Evolutionary conservation across 2,888 invertebrate species (phyloP).

Genomic region (Choreutis nemorana): DNA sequence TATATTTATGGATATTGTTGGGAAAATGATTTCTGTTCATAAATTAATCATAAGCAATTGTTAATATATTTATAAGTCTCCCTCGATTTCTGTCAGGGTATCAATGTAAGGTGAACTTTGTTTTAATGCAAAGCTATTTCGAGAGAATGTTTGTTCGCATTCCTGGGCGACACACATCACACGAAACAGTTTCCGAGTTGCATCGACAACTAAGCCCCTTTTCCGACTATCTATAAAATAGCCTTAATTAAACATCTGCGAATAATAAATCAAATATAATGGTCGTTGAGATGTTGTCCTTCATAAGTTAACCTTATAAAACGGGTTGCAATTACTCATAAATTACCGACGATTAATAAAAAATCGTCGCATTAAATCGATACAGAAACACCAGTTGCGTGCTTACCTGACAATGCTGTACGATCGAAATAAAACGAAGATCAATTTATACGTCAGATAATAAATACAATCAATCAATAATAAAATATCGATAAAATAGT

Average conservation of each 20-base stretch:
- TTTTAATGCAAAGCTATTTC: slow-evolving; percentile 1
- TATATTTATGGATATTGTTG: too few species aligned
- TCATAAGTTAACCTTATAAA: slow-evolving; percentile 22
- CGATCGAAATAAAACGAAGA: slow-evolving; percentile 11
- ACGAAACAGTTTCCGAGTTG: too few species aligned
- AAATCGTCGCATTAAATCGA: neutral
- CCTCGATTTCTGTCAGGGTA: too few species aligned
- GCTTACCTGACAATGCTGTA: slow-evolving; percentile 7
- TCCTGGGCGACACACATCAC: slow-evolving; percentile 31
- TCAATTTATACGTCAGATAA: slow-evolving; percentile 11
- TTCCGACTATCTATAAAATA: slow-evolving; percentile 1
- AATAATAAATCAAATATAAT: neutral
- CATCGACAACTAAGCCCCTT: too few species aligned
- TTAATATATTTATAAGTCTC: too few species aligned
- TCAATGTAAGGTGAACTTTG: neutral
- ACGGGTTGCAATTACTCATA: slow-evolving; percentile 19
- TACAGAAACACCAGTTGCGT: neutral
- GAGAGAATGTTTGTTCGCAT: slow-evolving; percentile 32
- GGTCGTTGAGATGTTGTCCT: slow-evolving; percentile 16
- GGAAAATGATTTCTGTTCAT: too few species aligned
- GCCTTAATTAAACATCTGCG: neutral
- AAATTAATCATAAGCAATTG: too few species aligned
- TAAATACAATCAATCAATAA: slow-evolving; percentile 8
- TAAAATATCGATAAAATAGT: too few species aligned
- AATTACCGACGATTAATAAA: slow-evolving; percentile 7